Evolutionary conservation across 2,113 vertebrate genomes (phyloP).

Genomic region (Aleadryas rufinucha): DNA sequence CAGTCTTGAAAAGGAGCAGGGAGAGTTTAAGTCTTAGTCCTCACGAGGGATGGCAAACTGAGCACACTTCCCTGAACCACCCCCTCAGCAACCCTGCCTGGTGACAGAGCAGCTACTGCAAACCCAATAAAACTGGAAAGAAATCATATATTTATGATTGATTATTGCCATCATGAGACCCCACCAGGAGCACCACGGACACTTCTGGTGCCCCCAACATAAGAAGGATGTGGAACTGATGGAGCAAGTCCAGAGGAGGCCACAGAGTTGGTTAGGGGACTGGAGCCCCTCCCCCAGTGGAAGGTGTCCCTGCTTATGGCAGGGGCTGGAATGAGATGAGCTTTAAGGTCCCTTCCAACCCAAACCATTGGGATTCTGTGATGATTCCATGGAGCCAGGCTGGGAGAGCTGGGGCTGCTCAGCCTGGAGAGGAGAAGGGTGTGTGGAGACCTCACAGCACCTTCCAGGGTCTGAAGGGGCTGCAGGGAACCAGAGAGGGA

Average conservation of each 20-base stretch:
- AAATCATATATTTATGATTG: neutral
- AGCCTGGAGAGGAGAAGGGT: neutral
- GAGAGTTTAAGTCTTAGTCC: neutral
- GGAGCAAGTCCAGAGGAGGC: neutral
- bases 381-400: neutral
- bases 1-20: neutral
- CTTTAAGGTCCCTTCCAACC: neutral
- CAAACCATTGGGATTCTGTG: neutral
- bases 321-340: neutral
- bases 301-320: neutral
- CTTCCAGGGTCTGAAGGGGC: neutral
- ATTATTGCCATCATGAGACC: neutral
- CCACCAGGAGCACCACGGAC: rapidly evolving
- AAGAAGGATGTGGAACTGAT: neutral
- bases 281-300: neutral
- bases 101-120: neutral
- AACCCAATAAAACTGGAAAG: neutral
- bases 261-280: rapidly evolving
- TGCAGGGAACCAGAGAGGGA: neutral
- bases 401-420: neutral
- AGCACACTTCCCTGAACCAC: rapidly evolving
- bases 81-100: rapidly evolving
- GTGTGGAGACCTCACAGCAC: neutral
- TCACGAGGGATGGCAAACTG: neutral
- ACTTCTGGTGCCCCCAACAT: neutral